Conservation (phyloP, 2,888 invertebrate genomes). For the Agrotis puta region DNA sequence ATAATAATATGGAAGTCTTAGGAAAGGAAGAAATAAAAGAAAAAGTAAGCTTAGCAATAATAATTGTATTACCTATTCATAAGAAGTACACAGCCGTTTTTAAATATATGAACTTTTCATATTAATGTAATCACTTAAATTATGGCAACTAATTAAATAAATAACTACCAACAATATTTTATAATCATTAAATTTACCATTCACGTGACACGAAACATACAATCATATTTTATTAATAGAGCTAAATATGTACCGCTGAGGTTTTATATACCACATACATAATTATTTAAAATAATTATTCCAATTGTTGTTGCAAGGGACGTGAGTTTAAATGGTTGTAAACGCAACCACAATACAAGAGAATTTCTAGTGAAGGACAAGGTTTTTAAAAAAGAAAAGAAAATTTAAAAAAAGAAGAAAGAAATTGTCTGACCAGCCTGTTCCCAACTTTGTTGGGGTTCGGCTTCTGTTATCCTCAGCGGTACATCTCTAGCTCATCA, state of each 20-base stretch:
- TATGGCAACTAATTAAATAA: slow-evolving; percentile 58
- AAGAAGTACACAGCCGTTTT: slow-evolving; percentile 90
- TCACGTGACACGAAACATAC: slow-evolving; percentile 21
- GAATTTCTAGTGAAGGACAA: no score
- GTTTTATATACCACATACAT: not conserved
- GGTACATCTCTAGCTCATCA: slow-evolving; percentile 26
- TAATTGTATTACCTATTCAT: slow-evolving; percentile 76
- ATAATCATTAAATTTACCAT: slow-evolving; percentile 37
- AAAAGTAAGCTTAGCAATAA: slow-evolving; percentile 26
- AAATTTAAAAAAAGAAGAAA: no score
- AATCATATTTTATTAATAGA: slow-evolving; percentile 23
- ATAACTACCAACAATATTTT: slow-evolving; percentile 60
- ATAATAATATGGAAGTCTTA: not conserved
- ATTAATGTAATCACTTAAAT: slow-evolving; percentile 51
- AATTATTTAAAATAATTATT: no score
- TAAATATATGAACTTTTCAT: slow-evolving; percentile 69
- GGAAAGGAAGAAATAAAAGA: slow-evolving; percentile 28
- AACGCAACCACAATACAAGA: no score
- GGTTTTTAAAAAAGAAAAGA: no score
- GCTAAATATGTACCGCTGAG: slow-evolving; percentile 2
- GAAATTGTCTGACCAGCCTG: no score
- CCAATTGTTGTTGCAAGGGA: no score
- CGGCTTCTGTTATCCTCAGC: not conserved
- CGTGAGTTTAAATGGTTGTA: no score
- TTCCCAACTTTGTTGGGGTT: no score